Conservation (phyloP, 2,113 vertebrate genomes). For the Panurus biarmicus region DNA sequence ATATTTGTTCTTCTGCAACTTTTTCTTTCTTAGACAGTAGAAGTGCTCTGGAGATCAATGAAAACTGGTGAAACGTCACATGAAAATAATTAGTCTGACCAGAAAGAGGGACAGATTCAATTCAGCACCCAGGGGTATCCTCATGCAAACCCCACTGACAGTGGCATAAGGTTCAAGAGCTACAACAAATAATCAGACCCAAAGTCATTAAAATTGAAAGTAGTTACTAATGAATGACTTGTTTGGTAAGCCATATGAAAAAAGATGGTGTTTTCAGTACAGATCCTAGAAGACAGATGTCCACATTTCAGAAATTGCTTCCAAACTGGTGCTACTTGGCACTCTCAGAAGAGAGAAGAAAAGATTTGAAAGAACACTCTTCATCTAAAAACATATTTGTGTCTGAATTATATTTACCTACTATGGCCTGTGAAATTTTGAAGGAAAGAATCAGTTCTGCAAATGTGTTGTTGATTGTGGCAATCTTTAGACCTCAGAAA, state of each 20-base stretch:
- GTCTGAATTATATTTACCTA: constrained; percentile 33
- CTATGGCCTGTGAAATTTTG: not conserved
- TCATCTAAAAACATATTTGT: not conserved
- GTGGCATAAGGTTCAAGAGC: not conserved
- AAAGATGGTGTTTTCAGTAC: constrained; percentile 54
- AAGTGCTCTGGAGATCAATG: not conserved
- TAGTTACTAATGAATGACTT: constrained; percentile 31
- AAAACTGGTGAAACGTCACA: not conserved
- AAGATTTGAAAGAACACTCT: constrained; percentile 3
- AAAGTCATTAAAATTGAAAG: not conserved
- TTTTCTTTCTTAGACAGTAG: not conserved
- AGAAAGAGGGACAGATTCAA: not conserved
- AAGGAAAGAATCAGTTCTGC: not conserved
- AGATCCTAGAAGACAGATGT: constrained; percentile 49
- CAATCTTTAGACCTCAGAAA: not conserved
- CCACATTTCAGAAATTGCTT: constrained; percentile 51
- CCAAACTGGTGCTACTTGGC: constrained; percentile 26
- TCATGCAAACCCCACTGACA: not conserved
- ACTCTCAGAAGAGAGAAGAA: not conserved
- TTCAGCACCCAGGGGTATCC: not conserved
- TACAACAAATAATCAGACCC: not conserved
- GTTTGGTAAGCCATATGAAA: constrained; percentile 43
- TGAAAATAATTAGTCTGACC: not conserved
- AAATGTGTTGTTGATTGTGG: not conserved
- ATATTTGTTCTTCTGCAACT: not conserved